Percentiles rank a stretch among this genome's conserved stretches.
Conservation (phyloP, 1,140 invertebrate genomes). For the Panagrolaimus sp. region DNA sequence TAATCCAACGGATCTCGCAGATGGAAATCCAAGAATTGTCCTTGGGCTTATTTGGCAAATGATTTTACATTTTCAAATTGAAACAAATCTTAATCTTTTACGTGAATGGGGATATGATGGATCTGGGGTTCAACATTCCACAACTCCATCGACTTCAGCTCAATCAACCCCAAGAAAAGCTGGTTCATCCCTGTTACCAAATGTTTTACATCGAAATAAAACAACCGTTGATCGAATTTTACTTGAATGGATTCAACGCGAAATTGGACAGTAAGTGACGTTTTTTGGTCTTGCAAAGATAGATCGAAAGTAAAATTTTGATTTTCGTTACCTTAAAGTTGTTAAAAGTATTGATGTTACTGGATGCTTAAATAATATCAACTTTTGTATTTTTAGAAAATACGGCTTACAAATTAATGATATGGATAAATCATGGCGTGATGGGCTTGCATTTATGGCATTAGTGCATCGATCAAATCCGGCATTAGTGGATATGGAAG, state of each 20-base stretch:
- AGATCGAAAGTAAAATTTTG: no score
- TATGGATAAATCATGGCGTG: conserved; percentile 92
- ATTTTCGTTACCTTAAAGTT: no score
- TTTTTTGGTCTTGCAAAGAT: no score
- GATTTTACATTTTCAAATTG: conserved; percentile 83
- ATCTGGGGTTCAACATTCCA: conserved; percentile 25
- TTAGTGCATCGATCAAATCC: conserved; percentile 91
- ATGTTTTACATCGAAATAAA: conserved; percentile 9
- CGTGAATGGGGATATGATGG: conserved; percentile 10
- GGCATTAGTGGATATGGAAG: conserved; percentile 77
- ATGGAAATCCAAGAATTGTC: conserved; percentile 91
- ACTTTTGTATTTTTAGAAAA: conserved; percentile 65
- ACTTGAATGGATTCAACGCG: conserved; percentile 31
- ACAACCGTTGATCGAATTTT: conserved; percentile 21
- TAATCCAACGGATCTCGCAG: conserved; percentile 91
- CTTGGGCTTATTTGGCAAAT: conserved; percentile 97
- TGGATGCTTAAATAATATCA: no score
- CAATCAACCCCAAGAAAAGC: background rate
- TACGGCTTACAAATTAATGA: conserved; percentile 81
- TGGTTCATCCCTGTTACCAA: no score
- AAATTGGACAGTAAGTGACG: conserved; percentile 25
- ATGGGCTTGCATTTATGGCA: conserved; percentile 89
- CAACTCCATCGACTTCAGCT: background rate
- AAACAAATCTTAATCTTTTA: conserved; percentile 29
- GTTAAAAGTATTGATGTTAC: no score